Evolutionary conservation across 2,113 vertebrate genomes (phyloP), one percentile per base, ranked within the genome.

Genomic region (Bubo blakistoni): DNA sequence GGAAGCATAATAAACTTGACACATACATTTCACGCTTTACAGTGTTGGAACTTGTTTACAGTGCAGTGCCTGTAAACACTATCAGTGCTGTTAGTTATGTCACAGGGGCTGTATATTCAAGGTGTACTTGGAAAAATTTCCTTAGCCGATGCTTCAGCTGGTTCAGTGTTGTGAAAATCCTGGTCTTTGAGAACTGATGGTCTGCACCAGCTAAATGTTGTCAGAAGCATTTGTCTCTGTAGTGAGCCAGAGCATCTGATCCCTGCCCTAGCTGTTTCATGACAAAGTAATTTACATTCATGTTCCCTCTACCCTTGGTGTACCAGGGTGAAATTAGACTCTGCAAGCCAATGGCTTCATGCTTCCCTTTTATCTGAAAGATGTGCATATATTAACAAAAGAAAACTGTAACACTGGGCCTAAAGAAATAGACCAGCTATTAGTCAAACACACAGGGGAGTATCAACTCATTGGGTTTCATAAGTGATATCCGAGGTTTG

Each of bases 1-100:
- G 30, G 67, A 93, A 97, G 95, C 97, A 97, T 97, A 97, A 97
- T 97, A 97, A 97, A 95, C 90, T 96, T 97, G 95, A 97, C 97
- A 97, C 93, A 94, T 96, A 94, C 81, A 97, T 97, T 97, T 97
- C 89, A 97, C 30, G 81, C 94, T 95, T 94, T 97, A 81, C 87
- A 92, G 85, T 96, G 95, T 36, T 52, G 55, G 85, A 94, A 63
- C 78, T 95, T 92, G 82, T 96, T 94, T 94, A 92, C 86, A 47
- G 78, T 34, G 67, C 36, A 12, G 52, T 62, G 86, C 84, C 92
- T 94, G 70, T 44, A 92, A 95, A 95, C 62, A 55, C 74, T 90
- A 15, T 71, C 26, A 10, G 19, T 86, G 93, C 74, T 86, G 84
- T 87, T 81, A 67, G 84, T 47, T 91, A 73, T 86, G 78, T 91